Evolutionary conservation across 1,140 invertebrate genomes (phyloP).

Genomic region (Contarinia nasturtii): DNA sequence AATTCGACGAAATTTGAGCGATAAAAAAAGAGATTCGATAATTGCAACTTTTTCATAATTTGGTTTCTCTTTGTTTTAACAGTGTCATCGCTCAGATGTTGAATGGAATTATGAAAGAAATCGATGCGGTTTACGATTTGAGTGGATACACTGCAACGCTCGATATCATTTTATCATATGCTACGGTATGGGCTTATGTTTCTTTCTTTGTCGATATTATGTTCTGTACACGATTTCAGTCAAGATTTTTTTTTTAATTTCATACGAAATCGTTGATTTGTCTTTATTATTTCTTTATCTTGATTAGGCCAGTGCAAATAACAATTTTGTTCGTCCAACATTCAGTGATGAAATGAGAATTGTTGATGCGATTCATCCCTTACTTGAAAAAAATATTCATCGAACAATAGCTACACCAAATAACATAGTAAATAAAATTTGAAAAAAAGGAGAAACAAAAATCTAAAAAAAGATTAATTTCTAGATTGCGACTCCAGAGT

Average conservation of each 20-base stretch:
- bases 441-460: neutral
- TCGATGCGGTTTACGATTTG: conserved; percentile 57
- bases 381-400: conserved; percentile 44
- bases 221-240: conserved; percentile 1
- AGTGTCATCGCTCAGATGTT: conserved; percentile 41
- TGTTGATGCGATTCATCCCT: conserved; percentile 53
- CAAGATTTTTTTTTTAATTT: neutral
- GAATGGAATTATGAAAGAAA: conserved; percentile 40
- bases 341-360: conserved; percentile 51
- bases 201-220: neutral
- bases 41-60: too few species aligned
- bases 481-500: conserved; percentile 46
- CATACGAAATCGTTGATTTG: neutral
- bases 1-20: conserved; percentile 3
- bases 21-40: too few species aligned
- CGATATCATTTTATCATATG: conserved; percentile 57
- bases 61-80: too few species aligned
- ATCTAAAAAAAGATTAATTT: conserved; percentile 6
- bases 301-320: conserved; percentile 24
- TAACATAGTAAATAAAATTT: conserved; percentile 42
- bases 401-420: conserved; percentile 44
- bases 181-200: conserved; percentile 40
- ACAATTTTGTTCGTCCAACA: conserved; percentile 45
- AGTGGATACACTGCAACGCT: conserved; percentile 60
- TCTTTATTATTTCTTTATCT: conserved; percentile 6